Conservation (phyloP, 1,140 invertebrate genomes). For the Drosophila ananassae region DNA sequence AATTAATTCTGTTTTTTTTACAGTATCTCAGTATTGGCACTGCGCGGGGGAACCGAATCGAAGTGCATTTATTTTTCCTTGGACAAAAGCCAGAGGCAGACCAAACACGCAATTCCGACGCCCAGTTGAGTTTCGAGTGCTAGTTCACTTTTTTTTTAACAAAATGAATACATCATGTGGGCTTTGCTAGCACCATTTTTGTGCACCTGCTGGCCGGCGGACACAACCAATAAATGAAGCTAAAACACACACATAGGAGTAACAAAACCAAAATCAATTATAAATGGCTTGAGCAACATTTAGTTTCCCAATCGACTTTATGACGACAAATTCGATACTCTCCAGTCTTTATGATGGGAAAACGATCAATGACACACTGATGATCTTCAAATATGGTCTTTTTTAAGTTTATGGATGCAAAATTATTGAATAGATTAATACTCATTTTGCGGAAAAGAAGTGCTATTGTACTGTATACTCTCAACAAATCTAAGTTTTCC, state of each 20-base stretch:
- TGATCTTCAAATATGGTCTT: no score
- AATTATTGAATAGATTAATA: no score
- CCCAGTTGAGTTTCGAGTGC: constrained; percentile 36
- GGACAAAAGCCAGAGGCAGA: constrained; percentile 31
- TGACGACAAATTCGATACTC: neutral
- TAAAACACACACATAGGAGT: constrained; percentile 14
- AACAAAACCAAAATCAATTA: constrained; percentile 63
- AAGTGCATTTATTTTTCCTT: constrained; percentile 6
- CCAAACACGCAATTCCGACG: constrained; percentile 40
- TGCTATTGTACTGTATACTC: no score
- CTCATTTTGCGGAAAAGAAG: no score
- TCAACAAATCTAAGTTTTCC: no score
- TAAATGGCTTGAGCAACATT: constrained; percentile 30
- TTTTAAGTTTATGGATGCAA: no score
- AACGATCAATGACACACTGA: neutral
- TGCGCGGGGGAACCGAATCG: constrained; percentile 34
- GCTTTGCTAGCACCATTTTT: constrained; percentile 44
- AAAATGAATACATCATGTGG: constrained; percentile 24
- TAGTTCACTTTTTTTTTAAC: constrained; percentile 7
- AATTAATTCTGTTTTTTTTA: constrained; percentile 36
- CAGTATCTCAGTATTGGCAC: neutral
- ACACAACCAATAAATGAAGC: constrained; percentile 21
- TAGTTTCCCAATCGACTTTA: neutral
- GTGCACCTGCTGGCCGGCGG: constrained; percentile 62
- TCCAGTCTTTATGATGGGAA: neutral